Percentiles rank a stretch among this genome's conserved stretches.
Conservation (phyloP, 2,797 vertebrate genomes). For the Eulemur albifrons region DNA sequence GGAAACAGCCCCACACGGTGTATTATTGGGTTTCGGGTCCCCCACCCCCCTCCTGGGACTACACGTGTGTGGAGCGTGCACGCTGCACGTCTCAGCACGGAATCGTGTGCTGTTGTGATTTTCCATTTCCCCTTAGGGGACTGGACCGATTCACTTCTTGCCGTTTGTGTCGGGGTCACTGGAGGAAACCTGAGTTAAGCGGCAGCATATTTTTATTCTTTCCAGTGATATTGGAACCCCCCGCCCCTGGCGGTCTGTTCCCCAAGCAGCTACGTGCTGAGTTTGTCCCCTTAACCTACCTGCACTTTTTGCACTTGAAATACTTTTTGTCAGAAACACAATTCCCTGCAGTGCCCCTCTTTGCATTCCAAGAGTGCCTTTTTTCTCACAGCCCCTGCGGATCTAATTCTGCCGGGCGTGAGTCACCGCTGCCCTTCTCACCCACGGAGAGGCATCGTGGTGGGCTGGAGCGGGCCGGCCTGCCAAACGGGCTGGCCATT, state of each 20-base stretch:
- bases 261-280: background rate
- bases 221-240: background rate
- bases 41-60: background rate
- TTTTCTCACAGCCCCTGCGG: background rate
- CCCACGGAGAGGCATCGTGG: background rate
- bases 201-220: background rate
- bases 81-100: background rate
- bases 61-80: accelerated
- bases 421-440: background rate
- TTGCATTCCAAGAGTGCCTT: background rate
- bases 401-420: background rate
- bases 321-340: background rate
- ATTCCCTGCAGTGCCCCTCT: background rate
- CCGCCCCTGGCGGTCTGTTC: background rate
- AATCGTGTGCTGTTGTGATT: no score
- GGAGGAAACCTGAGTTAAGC: background rate
- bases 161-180: background rate
- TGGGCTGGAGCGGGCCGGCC: background rate
- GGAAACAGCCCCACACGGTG: background rate
- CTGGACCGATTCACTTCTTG: background rate
- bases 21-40: background rate
- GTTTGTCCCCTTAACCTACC: background rate
- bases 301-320: background rate
- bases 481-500: background rate
- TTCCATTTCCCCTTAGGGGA: background rate